Evolutionary conservation across 2,797 vertebrate species (phyloP).

Genomic region (Girardinus metallicus): DNA sequence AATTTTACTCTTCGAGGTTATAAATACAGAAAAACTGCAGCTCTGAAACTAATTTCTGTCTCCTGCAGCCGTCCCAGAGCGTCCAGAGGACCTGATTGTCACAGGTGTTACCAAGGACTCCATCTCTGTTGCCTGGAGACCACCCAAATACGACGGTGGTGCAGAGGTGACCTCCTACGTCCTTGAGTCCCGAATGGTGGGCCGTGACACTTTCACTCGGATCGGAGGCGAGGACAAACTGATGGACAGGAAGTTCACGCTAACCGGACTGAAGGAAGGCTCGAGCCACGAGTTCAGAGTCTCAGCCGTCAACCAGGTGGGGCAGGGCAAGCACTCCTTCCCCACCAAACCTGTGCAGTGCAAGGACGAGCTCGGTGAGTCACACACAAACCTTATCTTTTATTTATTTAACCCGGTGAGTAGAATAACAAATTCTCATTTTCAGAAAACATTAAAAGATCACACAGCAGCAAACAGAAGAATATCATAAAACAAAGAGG

Average conservation of each 20-base stretch:
- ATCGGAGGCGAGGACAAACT: slow-evolving; percentile 89
- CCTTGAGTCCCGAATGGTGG: slow-evolving; percentile 92
- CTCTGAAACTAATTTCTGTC: not conserved
- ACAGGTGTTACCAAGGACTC: slow-evolving; percentile 91
- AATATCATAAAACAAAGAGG: too few species aligned
- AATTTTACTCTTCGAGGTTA: not conserved
- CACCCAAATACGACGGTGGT: slow-evolving; percentile 96
- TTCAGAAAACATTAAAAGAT: too few species aligned
- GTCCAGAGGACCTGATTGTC: slow-evolving; percentile 93
- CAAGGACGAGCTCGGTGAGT: slow-evolving; percentile 95
- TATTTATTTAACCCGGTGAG: too few species aligned
- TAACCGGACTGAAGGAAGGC: slow-evolving; percentile 91
- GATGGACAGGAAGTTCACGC: slow-evolving; percentile 89
- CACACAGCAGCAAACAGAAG: too few species aligned
- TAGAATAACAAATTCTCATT: too few species aligned
- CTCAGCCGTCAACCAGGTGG: slow-evolving; percentile 93
- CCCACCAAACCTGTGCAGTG: slow-evolving; percentile 96
- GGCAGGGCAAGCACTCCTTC: slow-evolving; percentile 94
- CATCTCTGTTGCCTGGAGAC: slow-evolving; percentile 91
- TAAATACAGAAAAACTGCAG: not conserved
- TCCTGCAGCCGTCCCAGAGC: slow-evolving; percentile 90
- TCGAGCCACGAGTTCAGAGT: slow-evolving; percentile 95
- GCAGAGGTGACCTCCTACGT: slow-evolving; percentile 92
- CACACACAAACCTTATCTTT: not conserved
- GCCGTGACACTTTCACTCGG: slow-evolving; percentile 88